These are phyloP conservation scores for Campoplex nolae DNA, from an alignment of 2,888 invertebrate genomes.

Conservation along the genomic window DNA sequence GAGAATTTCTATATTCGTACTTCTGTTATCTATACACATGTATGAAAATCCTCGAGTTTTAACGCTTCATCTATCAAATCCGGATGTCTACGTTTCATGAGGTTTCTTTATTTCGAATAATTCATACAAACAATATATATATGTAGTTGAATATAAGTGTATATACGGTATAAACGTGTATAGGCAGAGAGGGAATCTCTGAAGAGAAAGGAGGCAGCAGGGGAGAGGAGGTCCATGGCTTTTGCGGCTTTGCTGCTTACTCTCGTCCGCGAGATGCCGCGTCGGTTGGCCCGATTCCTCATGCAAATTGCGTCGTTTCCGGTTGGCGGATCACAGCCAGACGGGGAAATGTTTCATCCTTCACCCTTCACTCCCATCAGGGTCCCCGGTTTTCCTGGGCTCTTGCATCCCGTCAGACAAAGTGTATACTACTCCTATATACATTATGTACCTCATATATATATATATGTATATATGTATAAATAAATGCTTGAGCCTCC, in stretches of 20 bases:
- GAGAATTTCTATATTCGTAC: background rate
- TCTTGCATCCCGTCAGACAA: conserved; percentile 20
- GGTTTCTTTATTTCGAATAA: conserved; percentile 27
- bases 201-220: background rate
- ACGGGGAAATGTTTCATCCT: conserved; percentile 76
- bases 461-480: conserved; percentile 21
- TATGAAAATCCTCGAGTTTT: conserved; percentile 44
- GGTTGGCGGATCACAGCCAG: conserved; percentile 80
- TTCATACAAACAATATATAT: background rate
- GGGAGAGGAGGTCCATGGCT: conserved; percentile 72
- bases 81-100: conserved; percentile 36
- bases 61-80: conserved; percentile 60
- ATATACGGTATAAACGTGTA: background rate
- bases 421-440: conserved; percentile 16
- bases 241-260: conserved; percentile 77
- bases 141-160: conserved; percentile 1
- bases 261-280: conserved; percentile 73
- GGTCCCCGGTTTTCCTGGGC: conserved; percentile 40
- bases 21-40: background rate
- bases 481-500: conserved; percentile 8
- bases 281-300: conserved; percentile 77
- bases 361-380: conserved; percentile 58
- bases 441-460: conserved; percentile 9
- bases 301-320: conserved; percentile 82
- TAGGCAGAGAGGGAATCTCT: conserved; percentile 42